Evolutionary conservation across 2,113 vertebrate genomes (phyloP).

Genomic region (Antechinus stuartii): DNA sequence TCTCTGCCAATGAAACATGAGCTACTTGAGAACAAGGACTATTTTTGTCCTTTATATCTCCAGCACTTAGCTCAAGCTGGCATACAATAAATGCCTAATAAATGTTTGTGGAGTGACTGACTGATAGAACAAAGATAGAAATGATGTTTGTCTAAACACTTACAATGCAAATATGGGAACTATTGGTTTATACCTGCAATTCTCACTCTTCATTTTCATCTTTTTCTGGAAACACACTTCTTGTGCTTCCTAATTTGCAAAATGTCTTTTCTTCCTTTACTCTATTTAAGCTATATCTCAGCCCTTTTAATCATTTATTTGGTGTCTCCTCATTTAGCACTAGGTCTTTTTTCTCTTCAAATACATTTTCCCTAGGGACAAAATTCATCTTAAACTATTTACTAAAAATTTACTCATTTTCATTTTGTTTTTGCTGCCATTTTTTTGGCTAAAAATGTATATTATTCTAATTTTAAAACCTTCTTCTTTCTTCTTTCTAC

Average conservation of each 20-base stretch:
- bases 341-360: conserved; percentile 18
- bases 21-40: not conserved
- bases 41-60: not conserved
- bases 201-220: not conserved
- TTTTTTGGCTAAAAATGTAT: conserved; percentile 34
- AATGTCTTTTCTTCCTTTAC: conserved; percentile 4
- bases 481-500: not conserved
- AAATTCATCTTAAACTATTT: not conserved
- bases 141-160: not conserved
- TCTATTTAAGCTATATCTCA: not conserved
- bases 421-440: conserved; percentile 7
- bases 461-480: not conserved
- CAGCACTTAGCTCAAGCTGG: not conserved
- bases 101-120: not conserved
- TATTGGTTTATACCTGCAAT: not conserved
- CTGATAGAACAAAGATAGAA: not conserved
- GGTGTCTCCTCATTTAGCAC: conserved; percentile 11
- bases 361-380: not conserved
- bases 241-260: not conserved
- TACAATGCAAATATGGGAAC: conserved; percentile 21
- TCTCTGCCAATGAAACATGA: not conserved
- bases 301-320: conserved; percentile 8
- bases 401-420: not conserved
- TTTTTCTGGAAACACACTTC: not conserved
- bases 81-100: not conserved